Percentiles rank a stretch among this genome's conserved stretches.
Evolutionary conservation across 2,113 vertebrate genomes (phyloP).

Genomic region (Brienomyrus brachyistius): DNA sequence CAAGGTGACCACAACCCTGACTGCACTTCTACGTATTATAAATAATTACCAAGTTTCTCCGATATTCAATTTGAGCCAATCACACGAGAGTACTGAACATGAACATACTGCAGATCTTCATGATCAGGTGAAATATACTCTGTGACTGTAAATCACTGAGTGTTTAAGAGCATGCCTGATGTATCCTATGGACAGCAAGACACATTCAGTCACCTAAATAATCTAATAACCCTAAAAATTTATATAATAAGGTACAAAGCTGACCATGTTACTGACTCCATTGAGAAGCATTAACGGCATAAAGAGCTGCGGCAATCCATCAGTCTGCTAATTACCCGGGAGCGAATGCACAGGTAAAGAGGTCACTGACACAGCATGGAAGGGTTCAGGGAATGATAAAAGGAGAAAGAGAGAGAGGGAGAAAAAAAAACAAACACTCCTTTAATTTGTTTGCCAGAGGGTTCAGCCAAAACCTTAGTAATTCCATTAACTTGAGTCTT

Average conservation of each 20-base stretch:
- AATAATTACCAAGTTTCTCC: not conserved
- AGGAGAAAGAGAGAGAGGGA: slow-evolving; percentile 5
- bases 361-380: slow-evolving; percentile 8
- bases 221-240: not conserved
- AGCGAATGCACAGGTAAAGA: slow-evolving; percentile 29
- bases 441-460: slow-evolving; percentile 33
- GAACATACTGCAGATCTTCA: not conserved
- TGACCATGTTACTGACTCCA: not conserved
- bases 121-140: not conserved
- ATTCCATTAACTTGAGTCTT: slow-evolving; percentile 41
- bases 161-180: not conserved
- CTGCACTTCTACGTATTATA: not conserved
- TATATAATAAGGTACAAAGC: not conserved
- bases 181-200: not conserved
- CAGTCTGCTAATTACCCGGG: slow-evolving; percentile 24
- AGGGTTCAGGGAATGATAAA: not conserved
- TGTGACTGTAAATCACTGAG: not conserved
- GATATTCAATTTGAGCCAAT: not conserved
- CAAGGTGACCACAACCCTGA: not conserved
- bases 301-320: slow-evolving; percentile 7
- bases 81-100: not conserved
- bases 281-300: not conserved
- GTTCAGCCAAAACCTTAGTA: slow-evolving; percentile 35
- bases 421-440: slow-evolving; percentile 31
- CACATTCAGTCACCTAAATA: not conserved